These are phyloP conservation scores for Lophura nycthemera DNA, from an alignment of 2,113 vertebrate genomes.

Conservation along the genomic window DNA sequence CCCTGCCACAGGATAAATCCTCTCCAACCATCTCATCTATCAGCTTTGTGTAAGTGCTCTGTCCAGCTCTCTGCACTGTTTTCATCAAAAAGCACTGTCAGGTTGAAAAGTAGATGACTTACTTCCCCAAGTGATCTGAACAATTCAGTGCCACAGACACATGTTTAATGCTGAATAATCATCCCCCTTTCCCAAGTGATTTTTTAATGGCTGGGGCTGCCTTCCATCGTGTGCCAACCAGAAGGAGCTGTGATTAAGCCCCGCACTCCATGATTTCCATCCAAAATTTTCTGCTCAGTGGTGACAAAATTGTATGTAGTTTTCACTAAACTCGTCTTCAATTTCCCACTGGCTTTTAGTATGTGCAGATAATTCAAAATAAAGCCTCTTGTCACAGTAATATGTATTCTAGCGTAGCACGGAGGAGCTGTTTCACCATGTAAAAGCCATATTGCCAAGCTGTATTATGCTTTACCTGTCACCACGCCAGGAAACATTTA, in stretches of 20 bases:
- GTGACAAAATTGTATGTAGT: conserved; percentile 46
- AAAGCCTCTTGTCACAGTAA: conserved; percentile 65
- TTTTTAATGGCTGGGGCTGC: conserved; percentile 44
- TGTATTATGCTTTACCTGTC: conserved; percentile 72
- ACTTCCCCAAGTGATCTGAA: conserved; percentile 34
- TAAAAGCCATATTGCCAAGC: conserved; percentile 70
- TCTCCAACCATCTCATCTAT: background rate
- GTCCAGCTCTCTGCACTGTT: background rate
- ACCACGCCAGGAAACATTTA: conserved; percentile 64
- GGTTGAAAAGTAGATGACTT: conserved; percentile 47
- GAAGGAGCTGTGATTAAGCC: conserved; percentile 55
- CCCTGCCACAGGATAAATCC: conserved; percentile 18
- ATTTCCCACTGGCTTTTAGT: conserved; percentile 63
- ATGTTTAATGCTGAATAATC: conserved; percentile 47
- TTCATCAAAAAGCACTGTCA: conserved; percentile 38
- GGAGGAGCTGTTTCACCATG: conserved; percentile 56
- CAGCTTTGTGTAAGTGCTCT: conserved; percentile 10
- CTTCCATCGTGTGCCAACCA: background rate
- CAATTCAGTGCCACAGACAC: conserved; percentile 42
- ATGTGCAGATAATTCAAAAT: conserved; percentile 67
- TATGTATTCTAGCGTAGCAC: conserved; percentile 55
- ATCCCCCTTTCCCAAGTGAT: conserved; percentile 40
- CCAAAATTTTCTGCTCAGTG: conserved; percentile 40
- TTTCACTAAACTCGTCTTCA: conserved; percentile 58
- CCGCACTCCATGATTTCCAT: conserved; percentile 20